Evolutionary conservation across 2,797 vertebrate species (phyloP), one percentile per base, ranked within the genome.

Genomic region (Paratrypauchen microcephalus): DNA sequence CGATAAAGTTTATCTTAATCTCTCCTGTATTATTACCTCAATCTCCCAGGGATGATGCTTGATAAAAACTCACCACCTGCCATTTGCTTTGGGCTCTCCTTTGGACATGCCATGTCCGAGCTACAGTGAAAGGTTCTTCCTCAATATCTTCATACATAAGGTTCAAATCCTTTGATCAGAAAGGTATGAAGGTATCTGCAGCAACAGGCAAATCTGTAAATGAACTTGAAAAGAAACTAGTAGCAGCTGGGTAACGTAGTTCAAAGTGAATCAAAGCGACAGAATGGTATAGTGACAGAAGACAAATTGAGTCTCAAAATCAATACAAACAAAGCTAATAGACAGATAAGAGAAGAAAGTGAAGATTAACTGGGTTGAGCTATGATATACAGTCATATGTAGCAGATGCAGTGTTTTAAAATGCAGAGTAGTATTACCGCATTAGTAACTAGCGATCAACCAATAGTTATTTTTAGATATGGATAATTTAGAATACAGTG

Each of bases 1-100:
- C 69, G 86, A 87, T 86, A 78, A 88, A 80, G 72, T 83, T 86
- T 79, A 86, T 88, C 74, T 78, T 73, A 57, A 82, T 80, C 76
- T 80, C 75, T 76, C 68, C 74, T 73, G 74, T 70, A 86, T 86
- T 82, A 86, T 83, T 73, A 76, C 63, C 73, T 83, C 71, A 69
- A 68, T 87, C 60, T 82, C 71, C 68, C 76, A 72, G 55, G 68
- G 80, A 72, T 72, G 59, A 84, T 72, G 56, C 3, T 74, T 48
- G 56, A 72, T 41, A 54, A 48, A 56, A 71, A 47, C 50, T 26
- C 55, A 30, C 41, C 65, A 28, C 45, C 61, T 39, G 41, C 24
- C 52, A 66, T 70, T 69, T 70, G 70, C 64, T 67, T 39, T 52
- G 32, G 9, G 26, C 19, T 15, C 52, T 39, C 59, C 62, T 18